These are phyloP conservation scores for Myodes glareolus DNA, from an alignment of 2,113 vertebrate genomes.

Conservation along the genomic window DNA sequence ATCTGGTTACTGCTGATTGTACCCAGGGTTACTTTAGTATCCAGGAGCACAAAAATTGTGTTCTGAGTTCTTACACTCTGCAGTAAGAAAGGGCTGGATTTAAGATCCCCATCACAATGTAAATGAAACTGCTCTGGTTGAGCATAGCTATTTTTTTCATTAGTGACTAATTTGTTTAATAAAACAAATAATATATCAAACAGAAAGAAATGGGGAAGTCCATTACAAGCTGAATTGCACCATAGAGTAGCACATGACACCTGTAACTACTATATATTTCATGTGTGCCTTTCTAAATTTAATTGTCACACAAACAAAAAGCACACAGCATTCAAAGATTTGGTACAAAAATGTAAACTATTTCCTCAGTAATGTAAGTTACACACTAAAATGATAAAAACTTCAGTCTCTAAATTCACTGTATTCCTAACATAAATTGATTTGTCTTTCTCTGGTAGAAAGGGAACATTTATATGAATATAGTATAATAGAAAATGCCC, in stretches of 20 bases:
- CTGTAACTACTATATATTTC: not conserved
- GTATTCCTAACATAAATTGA: not conserved
- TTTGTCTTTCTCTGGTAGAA: not conserved
- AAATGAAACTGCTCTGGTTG: not conserved
- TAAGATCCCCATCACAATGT: not conserved
- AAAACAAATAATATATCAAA: not conserved
- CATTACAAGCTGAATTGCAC: not conserved
- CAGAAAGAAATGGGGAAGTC: not conserved
- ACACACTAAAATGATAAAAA: not conserved
- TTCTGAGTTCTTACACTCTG: conserved; percentile 18
- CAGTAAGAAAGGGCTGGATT: not conserved
- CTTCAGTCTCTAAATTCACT: conserved; percentile 1
- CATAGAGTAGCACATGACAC: not conserved
- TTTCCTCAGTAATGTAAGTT: not conserved
- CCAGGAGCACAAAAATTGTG: not conserved
- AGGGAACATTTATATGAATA: not conserved
- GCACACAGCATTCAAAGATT: not conserved
- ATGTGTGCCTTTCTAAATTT: not conserved
- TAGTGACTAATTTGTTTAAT: not conserved
- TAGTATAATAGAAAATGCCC: not conserved
- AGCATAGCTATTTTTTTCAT: not conserved
- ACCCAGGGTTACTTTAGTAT: not conserved
- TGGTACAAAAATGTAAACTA: not conserved
- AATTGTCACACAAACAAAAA: not conserved
- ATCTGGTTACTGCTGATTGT: not conserved